Evolutionary conservation across 2,797 vertebrate species (phyloP).

Genomic region (Delichon dasypus): DNA sequence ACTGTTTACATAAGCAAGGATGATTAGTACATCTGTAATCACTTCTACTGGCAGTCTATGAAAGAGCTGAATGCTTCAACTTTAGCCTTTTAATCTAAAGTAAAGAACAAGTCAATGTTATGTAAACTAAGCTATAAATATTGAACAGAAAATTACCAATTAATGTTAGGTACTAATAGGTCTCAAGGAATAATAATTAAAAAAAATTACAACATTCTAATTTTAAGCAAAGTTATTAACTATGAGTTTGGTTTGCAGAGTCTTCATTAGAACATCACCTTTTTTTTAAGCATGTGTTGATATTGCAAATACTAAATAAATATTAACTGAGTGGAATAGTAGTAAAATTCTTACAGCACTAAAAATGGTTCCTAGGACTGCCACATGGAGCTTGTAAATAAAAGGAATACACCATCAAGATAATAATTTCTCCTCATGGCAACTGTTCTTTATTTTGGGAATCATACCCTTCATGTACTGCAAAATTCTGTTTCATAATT

Average conservation of each 20-base stretch:
- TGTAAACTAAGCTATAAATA: constrained; percentile 26
- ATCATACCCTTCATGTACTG: not conserved
- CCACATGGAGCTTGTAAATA: not conserved
- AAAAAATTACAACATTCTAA: not conserved
- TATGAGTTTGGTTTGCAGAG: not conserved
- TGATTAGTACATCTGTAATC: constrained; percentile 58
- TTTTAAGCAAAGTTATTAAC: constrained; percentile 25
- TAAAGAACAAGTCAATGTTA: constrained; percentile 18
- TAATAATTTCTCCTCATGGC: not conserved
- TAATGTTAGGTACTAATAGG: not conserved
- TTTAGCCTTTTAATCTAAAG: constrained; percentile 21
- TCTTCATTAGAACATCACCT: not conserved
- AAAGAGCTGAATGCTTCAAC: constrained; percentile 43
- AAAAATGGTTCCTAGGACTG: not conserved
- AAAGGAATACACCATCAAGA: not conserved
- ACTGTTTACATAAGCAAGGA: constrained; percentile 46
- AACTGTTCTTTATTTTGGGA: not conserved
- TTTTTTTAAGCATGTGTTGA: not conserved
- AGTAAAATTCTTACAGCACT: not conserved
- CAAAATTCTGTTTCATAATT: not conserved
- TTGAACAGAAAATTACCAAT: not conserved
- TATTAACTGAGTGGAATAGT: not conserved
- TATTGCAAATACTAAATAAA: constrained; percentile 1
- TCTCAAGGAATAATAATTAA: not conserved
- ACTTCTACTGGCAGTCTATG: constrained; percentile 51